Evolutionary conservation across 2,888 invertebrate species (phyloP), one percentile per base, ranked within the genome.

Genomic region (Brachypalpus laphriformis): DNA sequence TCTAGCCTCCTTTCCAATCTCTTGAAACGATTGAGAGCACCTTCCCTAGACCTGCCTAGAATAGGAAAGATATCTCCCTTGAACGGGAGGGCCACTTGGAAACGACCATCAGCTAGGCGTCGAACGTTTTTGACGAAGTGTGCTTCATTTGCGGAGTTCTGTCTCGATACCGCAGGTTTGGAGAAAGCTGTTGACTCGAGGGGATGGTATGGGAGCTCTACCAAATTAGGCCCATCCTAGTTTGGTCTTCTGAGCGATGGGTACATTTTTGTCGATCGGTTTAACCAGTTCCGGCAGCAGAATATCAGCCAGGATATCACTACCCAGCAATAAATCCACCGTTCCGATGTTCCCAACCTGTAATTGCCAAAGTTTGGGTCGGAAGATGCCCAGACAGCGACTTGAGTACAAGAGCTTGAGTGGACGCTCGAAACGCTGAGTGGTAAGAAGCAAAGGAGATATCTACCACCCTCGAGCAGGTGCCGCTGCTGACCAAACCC

Each of bases 401-500:
- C 65, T 78, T 40, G n/a, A 57, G 56, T 2, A 49, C 49, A 16
- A 57, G 40, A 20, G 78, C 78, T 71, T 80, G 40, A 28, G 37
- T 18, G 42, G 40, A 66, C 1, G 6, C 47, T 65, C 65, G n/a
- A 40, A 40, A 68, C 4, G 47, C 11, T 47, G 40, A 59, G n/a
- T 68, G 68, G 49, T 34, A 16, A 28, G 57, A 68, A 1, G 28
- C n/a, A n/a, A n/a, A n/a, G n/a, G n/a, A n/a, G n/a, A n/a, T n/a
- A n/a, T 22, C 54, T 61, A 74, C 40, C 40, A 18, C 40, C 42
- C 22, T 25, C 22, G 56, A 28, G 45, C 56, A 56, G 4, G 9
- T 25, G 63, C 47, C 49, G 7, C 72, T 74, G 54, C 31, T 75
- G 66, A 65, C 75, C n/a, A n/a, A n/a, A n/a, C n/a, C n/a, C n/a